Base-by-base conservation (phyloP, 2,888 invertebrate genomes). In the Malthinus seriepunctatus region DNA sequence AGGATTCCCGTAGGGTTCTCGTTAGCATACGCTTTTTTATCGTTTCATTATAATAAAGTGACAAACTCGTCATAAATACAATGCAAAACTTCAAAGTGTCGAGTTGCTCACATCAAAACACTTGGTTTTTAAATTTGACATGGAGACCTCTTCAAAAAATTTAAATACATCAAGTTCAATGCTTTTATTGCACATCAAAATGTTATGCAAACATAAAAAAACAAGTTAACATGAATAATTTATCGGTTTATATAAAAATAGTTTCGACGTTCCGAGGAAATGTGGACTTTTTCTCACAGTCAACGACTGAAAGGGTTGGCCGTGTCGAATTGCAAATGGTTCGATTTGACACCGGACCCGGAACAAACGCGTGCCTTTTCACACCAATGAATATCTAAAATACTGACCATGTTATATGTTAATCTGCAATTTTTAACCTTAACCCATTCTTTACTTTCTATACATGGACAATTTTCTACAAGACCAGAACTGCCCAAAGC, bases 271-370 rank as follows among this genome's bases (percentile, higher is more conserved):
- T 42, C n/a, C 14, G 15, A 33, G 37, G 14, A 50, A 51, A 47
- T 38, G 50, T 55, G 60, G 37, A 46, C 39, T 35, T 55, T 60
- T 60, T 59, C 59, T 60, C 60, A 55, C 58, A 58, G 38, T 32
- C 31, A 48, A 38, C 48, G 48, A 44, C 38, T n/a, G 58, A 63
- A 67, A 67, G 69, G 69, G 67, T 67, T 67, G 65, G 52, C 56
- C 67, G 67, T 63, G 63, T 68, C 67, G 63, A 69, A 69, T 69
- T 65, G 66, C 63, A 51, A 65, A 64, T 63, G 62, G 50, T 60
- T 60, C 60, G 61, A 63, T 64, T 65, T 63, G 63, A 66, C 59
- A 65, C 56, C 49, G 61, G 62, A 64, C 55, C 59, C 57, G 55
- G 52, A 59, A 55, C 52, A 38, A 60, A 51, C 67, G 69, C 67